Base-by-base conservation (phyloP, 2,888 invertebrate genomes). In the Melanargia galathea region DNA sequence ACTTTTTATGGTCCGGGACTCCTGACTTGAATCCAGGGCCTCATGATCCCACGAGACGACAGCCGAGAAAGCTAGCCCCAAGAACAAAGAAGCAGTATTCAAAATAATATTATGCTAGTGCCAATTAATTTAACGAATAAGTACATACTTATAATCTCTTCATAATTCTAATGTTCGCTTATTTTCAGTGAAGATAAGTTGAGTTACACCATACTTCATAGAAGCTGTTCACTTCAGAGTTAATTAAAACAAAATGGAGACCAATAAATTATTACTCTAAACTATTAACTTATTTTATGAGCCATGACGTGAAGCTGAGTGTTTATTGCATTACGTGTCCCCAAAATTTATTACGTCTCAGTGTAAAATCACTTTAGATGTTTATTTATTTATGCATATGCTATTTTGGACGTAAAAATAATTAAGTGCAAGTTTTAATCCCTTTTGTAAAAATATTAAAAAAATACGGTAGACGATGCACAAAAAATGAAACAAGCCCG, bases 231-330 rank as follows among this genome's bases (percentile, higher is more conserved):
- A 40, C 40, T 38, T 2, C 13, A 11, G 33, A 18, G 22, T 16
- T 30, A 54, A 62, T n/a, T 51, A 55, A 35, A 56, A 45, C 56
- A 45, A 46, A 59, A 60, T 45, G 38, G 1, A 6, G 40, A 18
- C 24, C 8, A 46, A 51, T 60, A 59, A 65, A 65, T 65, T 63
- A 65, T 57, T 56, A 22, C 26, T 38, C 22, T 16, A 64, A 60
- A 30, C 60, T 55, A 60, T 65, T 63, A 63, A 63, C 65, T 63
- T 60, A 65, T 63, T 65, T 63, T 60, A 63, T 45, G 56, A 51
- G 30, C 55, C 59, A 46, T 65, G 65, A 60, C 65, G 52, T 45
- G 45, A 46, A 65, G 56, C 56, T 40, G 48, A 40, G 22, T 59
- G 62, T 65, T 65, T 48, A 62, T 65, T 65, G 62, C 63, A 52